phyloP scores from a whole-genome alignment of 1,140 invertebrate genomes.

The Orussus abietinus region DNA sequence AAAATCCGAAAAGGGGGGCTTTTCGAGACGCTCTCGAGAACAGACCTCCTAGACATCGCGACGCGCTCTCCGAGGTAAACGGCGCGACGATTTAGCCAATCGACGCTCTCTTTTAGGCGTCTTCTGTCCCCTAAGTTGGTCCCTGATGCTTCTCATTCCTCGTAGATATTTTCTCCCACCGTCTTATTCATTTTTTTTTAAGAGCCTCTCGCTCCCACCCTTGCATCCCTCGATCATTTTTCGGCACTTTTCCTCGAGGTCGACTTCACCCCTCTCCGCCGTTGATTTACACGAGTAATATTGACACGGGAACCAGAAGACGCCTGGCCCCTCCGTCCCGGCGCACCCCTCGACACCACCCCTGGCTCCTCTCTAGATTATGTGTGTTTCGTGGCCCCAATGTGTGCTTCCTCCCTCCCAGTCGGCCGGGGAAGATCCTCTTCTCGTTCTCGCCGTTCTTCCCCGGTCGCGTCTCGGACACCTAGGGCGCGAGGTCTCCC shows the following conservation, averaged over 20 bases:
- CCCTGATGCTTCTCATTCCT: constrained; percentile 31
- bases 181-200: constrained; percentile 2
- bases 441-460: no score
- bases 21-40: no score
- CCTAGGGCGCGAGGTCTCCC: no score
- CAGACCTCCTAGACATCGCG: no score
- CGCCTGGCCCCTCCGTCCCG: constrained; percentile 28
- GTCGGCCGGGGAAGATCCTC: no score
- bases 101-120: constrained; percentile 5
- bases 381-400: constrained; percentile 48
- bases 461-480: no score
- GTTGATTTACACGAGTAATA: constrained; percentile 27
- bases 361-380: constrained; percentile 35
- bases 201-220: constrained; percentile 7
- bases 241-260: neutral
- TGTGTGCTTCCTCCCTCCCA: no score
- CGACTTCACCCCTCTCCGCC: constrained; percentile 12
- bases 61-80: no score
- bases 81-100: constrained; percentile 30
- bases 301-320: constrained; percentile 39
- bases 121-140: constrained; percentile 29
- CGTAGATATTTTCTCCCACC: constrained; percentile 4
- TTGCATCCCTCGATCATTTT: constrained; percentile 16
- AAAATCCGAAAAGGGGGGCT: no score
- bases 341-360: constrained; percentile 13